Percentiles rank a stretch among this genome's conserved stretches.
These are phyloP conservation scores for Lemur catta DNA, from an alignment of 2,797 vertebrate genomes.

Conservation along the genomic window DNA sequence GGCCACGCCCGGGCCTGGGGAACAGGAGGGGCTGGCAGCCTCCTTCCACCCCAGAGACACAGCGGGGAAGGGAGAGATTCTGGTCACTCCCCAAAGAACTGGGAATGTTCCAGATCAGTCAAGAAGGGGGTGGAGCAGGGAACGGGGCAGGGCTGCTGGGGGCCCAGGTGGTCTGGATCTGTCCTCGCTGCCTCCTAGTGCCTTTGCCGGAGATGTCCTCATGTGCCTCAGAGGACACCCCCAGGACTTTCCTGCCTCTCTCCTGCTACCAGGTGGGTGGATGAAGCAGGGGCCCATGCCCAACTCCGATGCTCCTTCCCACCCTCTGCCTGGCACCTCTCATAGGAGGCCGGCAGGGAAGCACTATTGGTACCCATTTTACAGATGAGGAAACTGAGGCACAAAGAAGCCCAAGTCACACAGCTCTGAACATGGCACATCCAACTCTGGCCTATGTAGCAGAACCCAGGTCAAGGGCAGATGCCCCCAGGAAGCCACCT, in stretches of 20 bases:
- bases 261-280: neutral
- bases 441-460: neutral
- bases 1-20: neutral
- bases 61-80: neutral
- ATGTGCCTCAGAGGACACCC: neutral
- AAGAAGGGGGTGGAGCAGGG: neutral
- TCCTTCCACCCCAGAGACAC: neutral
- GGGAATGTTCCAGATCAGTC: constrained; percentile 10
- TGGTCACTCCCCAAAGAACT: neutral
- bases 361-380: neutral
- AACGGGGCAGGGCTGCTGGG: neutral
- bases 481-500: neutral
- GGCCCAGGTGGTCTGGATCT: neutral
- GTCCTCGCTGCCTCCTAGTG: neutral
- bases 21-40: neutral
- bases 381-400: neutral
- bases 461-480: neutral
- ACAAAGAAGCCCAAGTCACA: neutral
- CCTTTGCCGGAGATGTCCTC: neutral
- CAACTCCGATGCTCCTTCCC: neutral
- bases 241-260: too few relatives aligned
- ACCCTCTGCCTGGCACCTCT: neutral
- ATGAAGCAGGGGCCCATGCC: neutral
- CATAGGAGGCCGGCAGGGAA: neutral
- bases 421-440: neutral